Evolutionary conservation across 2,113 vertebrate species (phyloP).

Genomic region (Pangasianodon gigas): DNA sequence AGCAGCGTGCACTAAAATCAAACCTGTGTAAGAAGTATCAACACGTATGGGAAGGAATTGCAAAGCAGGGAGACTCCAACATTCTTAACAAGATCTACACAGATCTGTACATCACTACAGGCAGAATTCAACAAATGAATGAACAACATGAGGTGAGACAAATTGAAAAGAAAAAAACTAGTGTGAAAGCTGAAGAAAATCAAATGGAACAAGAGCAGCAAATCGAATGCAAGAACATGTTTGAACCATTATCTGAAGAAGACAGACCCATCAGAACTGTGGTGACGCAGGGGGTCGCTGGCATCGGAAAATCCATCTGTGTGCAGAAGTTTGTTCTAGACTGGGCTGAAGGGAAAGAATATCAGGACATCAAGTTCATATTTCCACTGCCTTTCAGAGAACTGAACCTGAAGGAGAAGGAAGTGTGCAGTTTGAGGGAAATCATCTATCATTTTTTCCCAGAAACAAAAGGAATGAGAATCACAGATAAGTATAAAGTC

Average conservation of each 20-base stretch:
- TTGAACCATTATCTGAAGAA: not conserved
- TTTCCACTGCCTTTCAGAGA: conserved; percentile 9
- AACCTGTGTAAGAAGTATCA: not conserved
- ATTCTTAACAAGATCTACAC: conserved; percentile 36
- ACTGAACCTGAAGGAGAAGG: not conserved
- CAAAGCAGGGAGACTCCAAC: conserved; percentile 33
- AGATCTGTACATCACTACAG: conserved; percentile 41
- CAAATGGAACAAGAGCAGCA: not conserved
- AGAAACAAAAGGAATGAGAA: conserved; percentile 13
- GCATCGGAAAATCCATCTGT: conserved; percentile 21
- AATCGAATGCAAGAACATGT: conserved; percentile 24
- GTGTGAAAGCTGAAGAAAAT: not conserved
- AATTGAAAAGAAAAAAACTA: not conserved
- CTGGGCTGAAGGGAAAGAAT: conserved; percentile 1
- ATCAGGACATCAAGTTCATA: not conserved
- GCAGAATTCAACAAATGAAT: not conserved
- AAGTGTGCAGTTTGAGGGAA: not conserved
- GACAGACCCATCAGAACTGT: conserved; percentile 24
- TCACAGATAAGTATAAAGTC: conserved; percentile 22
- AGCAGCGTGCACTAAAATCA: conserved; percentile 4
- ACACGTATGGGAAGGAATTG: conserved; percentile 34
- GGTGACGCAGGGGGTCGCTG: conserved; percentile 14
- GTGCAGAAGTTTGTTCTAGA: conserved; percentile 12
- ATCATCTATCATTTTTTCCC: not conserved
- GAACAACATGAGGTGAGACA: not conserved